These are phyloP conservation scores for Brachypteracias leptosomus DNA, from an alignment of 2,113 vertebrate species.

Conservation along the genomic window DNA sequence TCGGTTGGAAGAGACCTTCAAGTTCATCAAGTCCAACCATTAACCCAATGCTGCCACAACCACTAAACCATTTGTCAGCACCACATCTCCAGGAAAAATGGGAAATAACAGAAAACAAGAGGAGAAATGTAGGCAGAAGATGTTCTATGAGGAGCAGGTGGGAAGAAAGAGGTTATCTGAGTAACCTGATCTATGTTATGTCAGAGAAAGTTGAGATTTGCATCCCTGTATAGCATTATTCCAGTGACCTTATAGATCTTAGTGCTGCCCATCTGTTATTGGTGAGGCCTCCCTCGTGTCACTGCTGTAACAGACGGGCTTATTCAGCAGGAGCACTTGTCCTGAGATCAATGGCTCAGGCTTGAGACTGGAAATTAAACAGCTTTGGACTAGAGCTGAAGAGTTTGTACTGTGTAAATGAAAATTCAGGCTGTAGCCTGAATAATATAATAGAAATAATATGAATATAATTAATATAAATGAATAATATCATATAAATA, in stretches of 20 bases:
- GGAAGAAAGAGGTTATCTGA: neutral
- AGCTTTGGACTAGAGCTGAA: slow-evolving; percentile 77
- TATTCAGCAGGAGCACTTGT: slow-evolving; percentile 76
- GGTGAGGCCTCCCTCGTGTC: slow-evolving; percentile 67
- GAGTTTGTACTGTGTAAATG: slow-evolving; percentile 68
- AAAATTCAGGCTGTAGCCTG: slow-evolving; percentile 59
- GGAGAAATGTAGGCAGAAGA: neutral
- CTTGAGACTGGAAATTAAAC: slow-evolving; percentile 72
- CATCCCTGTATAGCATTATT: slow-evolving; percentile 8
- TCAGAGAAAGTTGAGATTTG: slow-evolving; percentile 2
- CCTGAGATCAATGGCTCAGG: slow-evolving; percentile 78
- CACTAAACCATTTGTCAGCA: neutral
- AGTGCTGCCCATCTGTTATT: slow-evolving; percentile 59
- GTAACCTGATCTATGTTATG: neutral
- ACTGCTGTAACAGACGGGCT: slow-evolving; percentile 68
- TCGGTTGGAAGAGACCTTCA: neutral
- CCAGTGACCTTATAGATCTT: slow-evolving; percentile 72
- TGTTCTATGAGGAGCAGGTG: neutral
- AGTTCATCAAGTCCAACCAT: neutral
- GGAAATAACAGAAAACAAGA: neutral
- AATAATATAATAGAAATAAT: slow-evolving; percentile 73
- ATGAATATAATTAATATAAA: too few species aligned
- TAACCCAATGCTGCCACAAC: neutral
- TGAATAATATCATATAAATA: slow-evolving; percentile 73
- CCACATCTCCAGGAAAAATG: neutral